Evolutionary conservation across 2,113 vertebrate species (phyloP).

Genomic region (Pseudolaguvia tuberculata): DNA sequence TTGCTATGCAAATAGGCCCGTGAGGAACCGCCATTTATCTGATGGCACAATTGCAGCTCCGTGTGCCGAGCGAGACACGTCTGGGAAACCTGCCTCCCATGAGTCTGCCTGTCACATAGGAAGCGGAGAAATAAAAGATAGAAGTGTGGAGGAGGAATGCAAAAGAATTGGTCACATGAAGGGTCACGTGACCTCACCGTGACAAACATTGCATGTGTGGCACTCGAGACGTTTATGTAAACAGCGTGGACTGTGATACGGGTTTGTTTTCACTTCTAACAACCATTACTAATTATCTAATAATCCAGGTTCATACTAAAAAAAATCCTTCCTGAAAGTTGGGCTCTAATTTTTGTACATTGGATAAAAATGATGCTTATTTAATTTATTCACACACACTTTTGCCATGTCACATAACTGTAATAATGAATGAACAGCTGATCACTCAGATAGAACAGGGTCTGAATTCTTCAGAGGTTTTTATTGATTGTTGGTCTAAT

Average conservation of each 20-base stretch:
- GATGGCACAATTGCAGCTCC: slow-evolving; percentile 56
- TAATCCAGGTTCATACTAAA: neutral
- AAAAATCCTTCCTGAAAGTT: neutral
- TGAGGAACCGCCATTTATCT: slow-evolving; percentile 67
- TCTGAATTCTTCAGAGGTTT: too few relatives aligned
- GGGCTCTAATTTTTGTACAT: neutral
- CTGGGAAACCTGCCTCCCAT: slow-evolving; percentile 53
- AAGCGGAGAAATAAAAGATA: slow-evolving; percentile 32
- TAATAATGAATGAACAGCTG: too few relatives aligned
- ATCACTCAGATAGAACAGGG: too few relatives aligned
- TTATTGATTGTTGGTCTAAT: too few relatives aligned
- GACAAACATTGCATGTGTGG: slow-evolving; percentile 22
- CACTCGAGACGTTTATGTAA: slow-evolving; percentile 4
- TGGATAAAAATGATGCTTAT: neutral
- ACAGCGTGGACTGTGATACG: neutral
- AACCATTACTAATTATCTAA: neutral
- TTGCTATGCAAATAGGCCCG: slow-evolving; percentile 68
- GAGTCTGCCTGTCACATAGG: slow-evolving; percentile 3
- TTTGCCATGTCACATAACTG: too few relatives aligned
- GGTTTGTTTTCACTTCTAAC: neutral
- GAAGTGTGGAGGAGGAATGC: slow-evolving; percentile 36
- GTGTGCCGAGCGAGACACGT: slow-evolving; percentile 47
- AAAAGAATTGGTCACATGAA: slow-evolving; percentile 18
- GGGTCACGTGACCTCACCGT: slow-evolving; percentile 39
- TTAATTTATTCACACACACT: too few relatives aligned